Evolutionary conservation across 2,888 invertebrate genomes (phyloP), one percentile per base, ranked within the genome.

Genomic region (Catocala fraxini): DNA sequence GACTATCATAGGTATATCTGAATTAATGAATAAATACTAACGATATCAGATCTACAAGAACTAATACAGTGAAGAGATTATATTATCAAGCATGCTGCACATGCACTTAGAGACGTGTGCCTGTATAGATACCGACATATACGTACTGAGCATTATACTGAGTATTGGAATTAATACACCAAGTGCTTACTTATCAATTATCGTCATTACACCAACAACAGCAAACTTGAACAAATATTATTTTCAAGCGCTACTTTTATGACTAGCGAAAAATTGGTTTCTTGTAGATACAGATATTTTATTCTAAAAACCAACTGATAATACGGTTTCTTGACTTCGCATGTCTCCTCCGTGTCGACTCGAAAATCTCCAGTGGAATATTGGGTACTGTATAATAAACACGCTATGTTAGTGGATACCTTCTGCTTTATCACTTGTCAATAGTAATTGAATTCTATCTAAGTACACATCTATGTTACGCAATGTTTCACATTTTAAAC

Each of bases 321-420:
- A 94, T 94, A 87, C 94, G 93, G 89, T 94, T 93, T 89, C 94
- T 94, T 90, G 94, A 94, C 86, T 94, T 94, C 84, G 91, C 92
- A 85, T 94, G 94, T 87, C 93, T 88, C 87, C 94, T 92, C 90
- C 94, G 87, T 83, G 94, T 91, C 65, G 94, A 94, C 94, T 94
- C 94, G 92, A 94, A 91, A 88, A 94, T 88, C 92, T 94, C 94
- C 94, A 94, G 93, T 80, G 94, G 94, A 84, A 94, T 94, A 94
- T 94, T 94, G 91, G 94, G 94, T 94, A 94, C 94, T 94, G 94
- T 87, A 90, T 91, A 91, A 93, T 92, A 93, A 93, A 92, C 90
- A 92, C 89, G 88, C 87, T 86, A 87, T 90, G 93, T 94, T 94
- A 93, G 93, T 93, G 86, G 82, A 84, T 78, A 81, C 73, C 83